These are phyloP conservation scores for Phytoseiulus persimilis DNA, from an alignment of 2,888 invertebrate genomes.

Conservation along the genomic window DNA sequence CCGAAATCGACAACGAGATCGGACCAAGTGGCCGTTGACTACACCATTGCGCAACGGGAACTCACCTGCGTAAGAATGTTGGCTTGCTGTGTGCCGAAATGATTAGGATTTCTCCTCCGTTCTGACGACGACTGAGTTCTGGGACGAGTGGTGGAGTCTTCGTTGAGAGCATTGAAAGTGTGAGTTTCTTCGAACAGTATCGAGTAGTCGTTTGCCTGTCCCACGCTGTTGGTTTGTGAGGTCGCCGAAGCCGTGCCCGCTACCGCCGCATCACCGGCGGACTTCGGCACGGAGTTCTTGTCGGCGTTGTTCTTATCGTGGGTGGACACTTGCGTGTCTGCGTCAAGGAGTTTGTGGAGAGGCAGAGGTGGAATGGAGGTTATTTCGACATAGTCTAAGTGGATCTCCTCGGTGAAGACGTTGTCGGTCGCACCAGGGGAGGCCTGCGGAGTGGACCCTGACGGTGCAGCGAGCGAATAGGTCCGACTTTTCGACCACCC, in stretches of 20 bases:
- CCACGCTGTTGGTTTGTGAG: not conserved
- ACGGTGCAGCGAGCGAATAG: constrained; percentile 43
- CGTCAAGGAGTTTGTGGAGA: constrained; percentile 85
- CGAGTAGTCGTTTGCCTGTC: constrained; percentile 32
- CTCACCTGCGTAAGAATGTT: constrained; percentile 48
- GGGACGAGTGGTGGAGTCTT: constrained; percentile 28
- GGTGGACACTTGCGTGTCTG: constrained; percentile 58
- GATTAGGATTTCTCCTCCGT: constrained; percentile 33
- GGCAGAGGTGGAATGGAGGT: constrained; percentile 96
- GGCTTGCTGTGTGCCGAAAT: constrained; percentile 36
- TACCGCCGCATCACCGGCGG: not conserved
- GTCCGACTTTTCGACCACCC: constrained; percentile 27
- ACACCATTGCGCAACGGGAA: not conserved
- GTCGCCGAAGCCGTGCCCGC: not conserved
- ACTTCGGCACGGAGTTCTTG: not conserved
- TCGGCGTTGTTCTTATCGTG: constrained; percentile 39
- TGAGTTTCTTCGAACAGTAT: constrained; percentile 32
- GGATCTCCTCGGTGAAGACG: constrained; percentile 73
- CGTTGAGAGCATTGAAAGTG: constrained; percentile 22
- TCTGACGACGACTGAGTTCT: constrained; percentile 30
- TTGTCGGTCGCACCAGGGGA: constrained; percentile 68
- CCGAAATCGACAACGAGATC: no score
- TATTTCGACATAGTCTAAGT: constrained; percentile 86
- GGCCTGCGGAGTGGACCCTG: constrained; percentile 42
- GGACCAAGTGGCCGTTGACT: no score